A percentile compares a stretch with the other conserved stretches of the same genome.
Conservation (phyloP, 2,888 invertebrate genomes). For the Megaustenia siamemsis region DNA sequence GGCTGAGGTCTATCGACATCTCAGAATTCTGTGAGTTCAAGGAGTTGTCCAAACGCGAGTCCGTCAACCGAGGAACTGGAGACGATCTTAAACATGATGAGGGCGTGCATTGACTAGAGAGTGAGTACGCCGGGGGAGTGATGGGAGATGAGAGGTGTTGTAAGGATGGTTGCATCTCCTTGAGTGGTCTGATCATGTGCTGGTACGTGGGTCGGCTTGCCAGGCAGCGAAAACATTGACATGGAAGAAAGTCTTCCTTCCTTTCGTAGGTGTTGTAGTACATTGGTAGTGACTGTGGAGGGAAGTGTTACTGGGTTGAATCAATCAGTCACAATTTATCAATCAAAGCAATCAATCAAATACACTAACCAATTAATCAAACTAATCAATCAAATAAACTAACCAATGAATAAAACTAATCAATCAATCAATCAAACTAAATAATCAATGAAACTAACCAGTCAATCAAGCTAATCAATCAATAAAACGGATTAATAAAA, state of each 20-base stretch:
- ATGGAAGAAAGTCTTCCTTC: conserved; percentile 55
- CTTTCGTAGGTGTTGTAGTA: conserved; percentile 46
- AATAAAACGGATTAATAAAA: too few relatives aligned
- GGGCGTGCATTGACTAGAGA: not conserved
- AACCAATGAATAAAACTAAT: too few relatives aligned
- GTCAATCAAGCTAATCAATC: too few relatives aligned
- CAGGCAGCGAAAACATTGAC: conserved; percentile 50
- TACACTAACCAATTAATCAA: too few relatives aligned
- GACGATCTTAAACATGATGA: conserved; percentile 13
- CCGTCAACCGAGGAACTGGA: not conserved
- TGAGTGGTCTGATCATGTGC: not conserved
- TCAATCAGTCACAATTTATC: too few relatives aligned
- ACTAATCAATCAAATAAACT: too few relatives aligned
- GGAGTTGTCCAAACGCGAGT: not conserved
- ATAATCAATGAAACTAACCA: too few relatives aligned
- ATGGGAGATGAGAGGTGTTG: not conserved
- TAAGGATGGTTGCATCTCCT: conserved; percentile 14
- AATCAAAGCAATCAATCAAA: too few relatives aligned
- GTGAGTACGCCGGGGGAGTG: conserved; percentile 25
- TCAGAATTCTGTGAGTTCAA: not conserved
- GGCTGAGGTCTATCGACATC: not conserved
- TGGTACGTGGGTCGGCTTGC: conserved; percentile 3
- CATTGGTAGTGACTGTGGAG: conserved; percentile 43
- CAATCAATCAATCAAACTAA: too few relatives aligned
- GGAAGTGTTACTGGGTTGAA: too few relatives aligned